phyloP scores from a whole-genome alignment of 2,797 vertebrate genomes.

The Thalassophryne amazonica region DNA sequence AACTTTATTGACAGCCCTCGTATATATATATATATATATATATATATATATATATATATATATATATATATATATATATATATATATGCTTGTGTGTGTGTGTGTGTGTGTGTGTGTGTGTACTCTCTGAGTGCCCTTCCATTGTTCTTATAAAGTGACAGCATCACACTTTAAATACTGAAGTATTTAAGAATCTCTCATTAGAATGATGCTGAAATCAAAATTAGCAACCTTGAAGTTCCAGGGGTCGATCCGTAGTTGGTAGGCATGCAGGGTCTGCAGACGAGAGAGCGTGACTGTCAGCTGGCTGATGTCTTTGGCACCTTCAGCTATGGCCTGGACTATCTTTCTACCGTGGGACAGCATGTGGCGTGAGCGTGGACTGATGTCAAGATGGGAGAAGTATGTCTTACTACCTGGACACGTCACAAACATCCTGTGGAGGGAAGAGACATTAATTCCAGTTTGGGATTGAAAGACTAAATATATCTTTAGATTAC shows the following conservation, averaged over 20 bases:
- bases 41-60: too few species aligned
- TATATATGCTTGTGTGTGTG: too few species aligned
- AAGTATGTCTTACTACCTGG: constrained; percentile 82
- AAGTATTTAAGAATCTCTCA: neutral
- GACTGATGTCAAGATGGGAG: constrained; percentile 75
- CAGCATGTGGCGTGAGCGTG: constrained; percentile 63
- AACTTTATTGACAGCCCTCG: too few species aligned
- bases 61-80: too few species aligned
- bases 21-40: too few species aligned
- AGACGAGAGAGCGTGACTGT: constrained; percentile 69
- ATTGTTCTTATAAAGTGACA: too few species aligned
- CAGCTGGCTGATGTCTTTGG: constrained; percentile 73
- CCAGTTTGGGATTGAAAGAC: too few species aligned
- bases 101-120: too few species aligned
- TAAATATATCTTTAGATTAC: too few species aligned
- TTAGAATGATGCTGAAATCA: neutral
- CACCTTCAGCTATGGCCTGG: constrained; percentile 72
- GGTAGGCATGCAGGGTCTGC: constrained; percentile 77
- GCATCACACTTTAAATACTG: too few species aligned
- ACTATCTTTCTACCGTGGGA: constrained; percentile 77
- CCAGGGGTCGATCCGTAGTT: constrained; percentile 74
- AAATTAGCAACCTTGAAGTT: constrained; percentile 77
- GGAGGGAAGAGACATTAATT: neutral
- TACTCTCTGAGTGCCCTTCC: too few species aligned
- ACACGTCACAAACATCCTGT: constrained; percentile 74